Conservation (phyloP, 2,888 invertebrate genomes). For the Ditula angustiorana region DNA sequence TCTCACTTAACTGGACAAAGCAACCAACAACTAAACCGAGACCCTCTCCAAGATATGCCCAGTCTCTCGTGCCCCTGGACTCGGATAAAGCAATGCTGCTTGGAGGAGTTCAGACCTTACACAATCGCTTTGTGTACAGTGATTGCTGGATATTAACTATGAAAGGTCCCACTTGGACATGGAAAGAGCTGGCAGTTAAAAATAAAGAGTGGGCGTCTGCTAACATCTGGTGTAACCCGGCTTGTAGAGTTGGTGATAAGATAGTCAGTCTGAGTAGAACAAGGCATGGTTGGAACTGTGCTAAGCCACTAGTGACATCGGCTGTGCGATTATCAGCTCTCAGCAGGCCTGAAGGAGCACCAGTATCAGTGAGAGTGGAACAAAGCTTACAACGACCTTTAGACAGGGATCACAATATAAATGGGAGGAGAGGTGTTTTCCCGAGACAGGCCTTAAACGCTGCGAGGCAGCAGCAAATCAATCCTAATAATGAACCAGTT, state of each 20-base stretch:
- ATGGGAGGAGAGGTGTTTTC: slow-evolving; percentile 88
- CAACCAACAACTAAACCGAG: slow-evolving; percentile 88
- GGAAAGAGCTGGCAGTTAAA: slow-evolving; percentile 90
- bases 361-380: slow-evolving; percentile 78
- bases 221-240: slow-evolving; percentile 97
- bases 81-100: slow-evolving; percentile 91
- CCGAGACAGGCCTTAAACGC: slow-evolving; percentile 65
- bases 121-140: slow-evolving; percentile 90
- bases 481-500: slow-evolving; percentile 65
- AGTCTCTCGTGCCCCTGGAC: slow-evolving; percentile 94
- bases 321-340: slow-evolving; percentile 79
- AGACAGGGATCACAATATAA: slow-evolving; percentile 90
- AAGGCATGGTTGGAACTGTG: slow-evolving; percentile 82
- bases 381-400: slow-evolving; percentile 80
- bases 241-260: slow-evolving; percentile 91
- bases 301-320: slow-evolving; percentile 83
- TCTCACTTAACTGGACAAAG: slow-evolving; percentile 91
- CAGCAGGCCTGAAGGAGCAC: slow-evolving; percentile 72
- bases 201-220: slow-evolving; percentile 93
- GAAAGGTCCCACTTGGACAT: slow-evolving; percentile 89
- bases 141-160: slow-evolving; percentile 97
- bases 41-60: slow-evolving; percentile 95
- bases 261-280: slow-evolving; percentile 90
- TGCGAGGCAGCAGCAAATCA: slow-evolving; percentile 56
- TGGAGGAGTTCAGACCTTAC: slow-evolving; percentile 95